phyloP scores from a whole-genome alignment of 2,797 vertebrate species.

The Hozukius guyotensis region DNA sequence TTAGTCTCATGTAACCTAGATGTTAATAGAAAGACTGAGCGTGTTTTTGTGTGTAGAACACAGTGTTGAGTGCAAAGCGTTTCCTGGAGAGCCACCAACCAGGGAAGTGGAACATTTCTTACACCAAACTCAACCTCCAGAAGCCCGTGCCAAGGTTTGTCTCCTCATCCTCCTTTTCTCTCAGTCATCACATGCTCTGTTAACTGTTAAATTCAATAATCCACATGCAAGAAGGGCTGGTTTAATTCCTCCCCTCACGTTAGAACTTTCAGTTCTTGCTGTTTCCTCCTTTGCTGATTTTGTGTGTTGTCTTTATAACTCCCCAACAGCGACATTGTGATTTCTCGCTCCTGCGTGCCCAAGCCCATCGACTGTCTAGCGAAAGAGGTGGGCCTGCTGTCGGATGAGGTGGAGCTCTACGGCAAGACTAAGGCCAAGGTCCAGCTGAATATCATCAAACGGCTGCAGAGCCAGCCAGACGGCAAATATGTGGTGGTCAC shows the following conservation, averaged over 20 bases:
- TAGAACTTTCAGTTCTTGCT: background rate
- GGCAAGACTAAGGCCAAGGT: conserved; percentile 96
- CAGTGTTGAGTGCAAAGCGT: conserved; percentile 91
- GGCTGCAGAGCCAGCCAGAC: conserved; percentile 88
- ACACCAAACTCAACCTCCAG: conserved; percentile 86
- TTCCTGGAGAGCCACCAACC: conserved; percentile 88
- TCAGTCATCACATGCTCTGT: background rate
- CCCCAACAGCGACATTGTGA: conserved; percentile 90
- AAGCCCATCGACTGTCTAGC: conserved; percentile 89
- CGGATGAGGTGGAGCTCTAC: conserved; percentile 92
- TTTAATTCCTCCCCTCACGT: background rate
- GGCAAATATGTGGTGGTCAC: conserved; percentile 98
- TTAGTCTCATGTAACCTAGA: background rate
- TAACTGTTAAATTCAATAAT: background rate
- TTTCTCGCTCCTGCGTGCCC: conserved; percentile 90
- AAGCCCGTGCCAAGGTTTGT: conserved; percentile 93
- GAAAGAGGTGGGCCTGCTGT: conserved; percentile 89
- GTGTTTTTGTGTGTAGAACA: conserved; percentile 85
- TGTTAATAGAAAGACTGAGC: background rate
- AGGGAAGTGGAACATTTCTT: conserved; percentile 91
- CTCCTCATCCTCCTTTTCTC: background rate
- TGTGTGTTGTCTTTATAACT: background rate
- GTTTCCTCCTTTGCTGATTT: background rate
- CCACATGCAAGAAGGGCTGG: background rate
- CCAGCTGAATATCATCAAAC: conserved; percentile 86